phyloP scores from a whole-genome alignment of 2,888 invertebrate genomes.

The Coronaproctus castanopsis region DNA sequence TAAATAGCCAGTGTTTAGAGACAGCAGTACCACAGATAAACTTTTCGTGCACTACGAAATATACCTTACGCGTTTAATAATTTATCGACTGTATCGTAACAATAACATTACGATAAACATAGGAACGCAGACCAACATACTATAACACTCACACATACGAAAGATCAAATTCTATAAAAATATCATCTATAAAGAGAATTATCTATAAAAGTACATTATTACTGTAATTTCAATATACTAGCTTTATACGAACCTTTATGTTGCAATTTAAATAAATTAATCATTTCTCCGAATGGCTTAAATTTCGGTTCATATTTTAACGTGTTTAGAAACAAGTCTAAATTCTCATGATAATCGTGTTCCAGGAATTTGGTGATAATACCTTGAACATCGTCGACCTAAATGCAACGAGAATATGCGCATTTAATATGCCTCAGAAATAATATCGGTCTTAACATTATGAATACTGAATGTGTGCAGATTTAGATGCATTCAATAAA shows the following conservation, averaged over 20 bases:
- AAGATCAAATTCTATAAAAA: too few species aligned
- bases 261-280: conserved; percentile 26
- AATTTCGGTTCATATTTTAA: conserved; percentile 54
- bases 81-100: too few species aligned
- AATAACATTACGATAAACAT: too few species aligned
- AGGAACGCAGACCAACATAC: too few species aligned
- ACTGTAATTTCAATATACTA: background rate
- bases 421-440: background rate
- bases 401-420: conserved; percentile 14
- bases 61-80: too few species aligned
- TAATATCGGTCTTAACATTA: conserved; percentile 1
- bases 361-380: conserved; percentile 47
- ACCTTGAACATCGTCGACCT: conserved; percentile 53
- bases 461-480: too few species aligned
- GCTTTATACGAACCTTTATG: background rate
- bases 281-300: conserved; percentile 48
- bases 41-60: too few species aligned
- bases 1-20: too few species aligned
- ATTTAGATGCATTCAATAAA: too few species aligned
- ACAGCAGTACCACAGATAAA: too few species aligned
- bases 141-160: too few species aligned
- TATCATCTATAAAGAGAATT: background rate
- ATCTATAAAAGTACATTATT: background rate
- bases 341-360: conserved; percentile 44
- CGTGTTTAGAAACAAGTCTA: conserved; percentile 47